phyloP scores from a whole-genome alignment of 2,797 vertebrate species.

The Paramormyrops hopkinsi region DNA sequence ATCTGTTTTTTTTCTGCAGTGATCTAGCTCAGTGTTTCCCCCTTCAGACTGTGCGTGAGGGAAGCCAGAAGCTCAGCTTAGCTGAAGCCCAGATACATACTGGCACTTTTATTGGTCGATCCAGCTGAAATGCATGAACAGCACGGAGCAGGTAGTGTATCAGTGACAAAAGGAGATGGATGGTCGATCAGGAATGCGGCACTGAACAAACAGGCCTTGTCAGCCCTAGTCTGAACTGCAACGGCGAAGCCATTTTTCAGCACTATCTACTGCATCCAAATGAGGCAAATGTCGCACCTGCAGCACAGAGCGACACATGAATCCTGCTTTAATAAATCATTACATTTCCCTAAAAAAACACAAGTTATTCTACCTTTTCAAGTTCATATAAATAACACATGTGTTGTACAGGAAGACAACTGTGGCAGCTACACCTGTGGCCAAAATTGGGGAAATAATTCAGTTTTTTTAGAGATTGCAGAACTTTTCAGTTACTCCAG shows the following conservation, averaged over 20 bases:
- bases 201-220: slow-evolving; percentile 62
- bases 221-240: slow-evolving; percentile 54
- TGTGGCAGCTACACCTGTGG: neutral
- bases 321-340: slow-evolving; percentile 58
- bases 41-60: neutral
- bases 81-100: neutral
- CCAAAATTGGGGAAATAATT: neutral
- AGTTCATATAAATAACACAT: slow-evolving; percentile 70
- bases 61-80: neutral
- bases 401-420: slow-evolving; percentile 42
- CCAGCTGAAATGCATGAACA: neutral
- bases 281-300: slow-evolving; percentile 73
- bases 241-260: slow-evolving; percentile 59
- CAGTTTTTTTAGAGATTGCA: neutral
- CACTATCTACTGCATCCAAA: slow-evolving; percentile 65
- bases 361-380: slow-evolving; percentile 59
- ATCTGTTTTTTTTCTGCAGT: slow-evolving; percentile 38
- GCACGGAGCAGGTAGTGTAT: neutral
- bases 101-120: neutral
- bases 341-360: slow-evolving; percentile 67
- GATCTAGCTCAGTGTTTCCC: slow-evolving; percentile 55
- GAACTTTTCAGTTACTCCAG: neutral
- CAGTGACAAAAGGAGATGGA: slow-evolving; percentile 45
- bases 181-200: slow-evolving; percentile 50
- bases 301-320: slow-evolving; percentile 68